Conservation (phyloP, 2,888 invertebrate species). For the Dicycla oo region DNA sequence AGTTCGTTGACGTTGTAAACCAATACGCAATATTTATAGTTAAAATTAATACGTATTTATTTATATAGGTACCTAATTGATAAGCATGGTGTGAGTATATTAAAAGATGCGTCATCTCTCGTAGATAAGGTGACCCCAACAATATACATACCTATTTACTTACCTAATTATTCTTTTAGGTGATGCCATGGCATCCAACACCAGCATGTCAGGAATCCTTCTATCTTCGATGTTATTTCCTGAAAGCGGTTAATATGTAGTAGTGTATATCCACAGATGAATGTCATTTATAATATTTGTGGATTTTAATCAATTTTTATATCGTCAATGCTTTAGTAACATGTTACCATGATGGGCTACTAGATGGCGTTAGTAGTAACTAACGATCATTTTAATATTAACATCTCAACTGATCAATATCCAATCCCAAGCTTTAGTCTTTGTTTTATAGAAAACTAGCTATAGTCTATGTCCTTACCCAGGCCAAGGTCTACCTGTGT, state of each 20-base stretch:
- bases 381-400: not conserved
- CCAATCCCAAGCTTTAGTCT: too few relatives aligned
- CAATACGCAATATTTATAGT: slow-evolving; percentile 16
- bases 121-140: slow-evolving; percentile 7
- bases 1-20: slow-evolving; percentile 39
- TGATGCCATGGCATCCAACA: not conserved
- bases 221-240: not conserved
- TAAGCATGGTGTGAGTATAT: not conserved
- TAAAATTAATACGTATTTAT: not conserved
- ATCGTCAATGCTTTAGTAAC: not conserved
- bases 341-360: not conserved
- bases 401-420: too few relatives aligned
- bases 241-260: not conserved
- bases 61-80: not conserved
- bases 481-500: too few relatives aligned
- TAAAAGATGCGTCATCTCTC: slow-evolving; percentile 5
- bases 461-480: too few relatives aligned
- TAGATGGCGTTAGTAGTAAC: slow-evolving; percentile 46
- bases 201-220: not conserved
- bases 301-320: not conserved
- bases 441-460: too few relatives aligned
- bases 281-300: not conserved
- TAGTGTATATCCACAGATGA: not conserved
- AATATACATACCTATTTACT: not conserved
- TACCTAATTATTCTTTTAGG: not conserved